Conservation (phyloP, 2,888 invertebrate species). For the Xestia c-nigrum region DNA sequence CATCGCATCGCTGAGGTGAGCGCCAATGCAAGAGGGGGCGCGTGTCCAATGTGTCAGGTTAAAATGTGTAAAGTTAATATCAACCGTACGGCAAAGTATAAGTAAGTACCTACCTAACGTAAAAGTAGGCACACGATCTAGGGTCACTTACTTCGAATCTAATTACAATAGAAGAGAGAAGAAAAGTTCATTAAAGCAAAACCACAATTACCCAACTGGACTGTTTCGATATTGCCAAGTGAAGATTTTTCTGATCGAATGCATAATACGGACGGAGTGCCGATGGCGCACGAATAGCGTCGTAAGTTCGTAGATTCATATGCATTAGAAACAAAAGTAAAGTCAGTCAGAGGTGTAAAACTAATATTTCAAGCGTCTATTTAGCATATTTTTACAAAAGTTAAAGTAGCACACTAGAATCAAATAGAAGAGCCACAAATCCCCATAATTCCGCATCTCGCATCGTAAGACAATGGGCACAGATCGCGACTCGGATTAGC, state of each 20-base stretch:
- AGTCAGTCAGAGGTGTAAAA: neutral
- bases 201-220: neutral
- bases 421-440: constrained; percentile 13
- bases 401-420: neutral
- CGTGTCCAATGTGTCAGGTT: constrained; percentile 58
- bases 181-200: neutral
- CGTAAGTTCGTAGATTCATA: no score
- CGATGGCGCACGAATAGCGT: no score
- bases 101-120: neutral
- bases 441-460: constrained; percentile 21
- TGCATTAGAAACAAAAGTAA: no score
- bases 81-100: neutral
- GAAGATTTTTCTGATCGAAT: neutral
- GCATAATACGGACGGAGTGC: neutral
- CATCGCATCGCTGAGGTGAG: constrained; percentile 69
- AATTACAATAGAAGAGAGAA: neutral
- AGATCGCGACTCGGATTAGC: constrained; percentile 75
- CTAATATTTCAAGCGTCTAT: neutral
- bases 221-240: neutral
- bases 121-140: neutral
- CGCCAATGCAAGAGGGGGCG: constrained; percentile 42
- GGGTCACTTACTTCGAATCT: neutral
- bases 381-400: neutral
- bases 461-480: constrained; percentile 59
- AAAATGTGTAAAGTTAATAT: neutral